Evolutionary conservation across 2,888 invertebrate genomes (phyloP).

Genomic region (Calliopum simillimum): DNA sequence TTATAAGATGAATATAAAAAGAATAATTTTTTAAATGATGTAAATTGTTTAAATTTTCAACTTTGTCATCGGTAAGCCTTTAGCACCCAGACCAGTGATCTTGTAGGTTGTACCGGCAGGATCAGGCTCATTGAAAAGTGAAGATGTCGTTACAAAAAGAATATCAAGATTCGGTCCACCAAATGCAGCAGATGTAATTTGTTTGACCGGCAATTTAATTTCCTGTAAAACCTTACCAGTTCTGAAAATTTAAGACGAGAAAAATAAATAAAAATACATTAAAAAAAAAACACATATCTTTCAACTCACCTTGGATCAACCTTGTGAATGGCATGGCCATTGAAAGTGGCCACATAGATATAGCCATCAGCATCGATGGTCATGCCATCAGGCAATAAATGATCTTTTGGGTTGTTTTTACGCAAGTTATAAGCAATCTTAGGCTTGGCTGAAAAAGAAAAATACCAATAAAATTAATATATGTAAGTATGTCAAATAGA

Average conservation of each 20-base stretch:
- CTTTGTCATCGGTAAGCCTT: conserved; percentile 67
- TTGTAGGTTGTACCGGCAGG: conserved; percentile 73
- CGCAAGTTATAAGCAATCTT: conserved; percentile 72
- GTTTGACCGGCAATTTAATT: conserved; percentile 75
- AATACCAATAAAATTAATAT: neutral
- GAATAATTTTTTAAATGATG: neutral
- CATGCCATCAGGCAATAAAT: conserved; percentile 79
- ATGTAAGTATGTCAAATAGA: neutral
- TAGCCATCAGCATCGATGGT: conserved; percentile 82
- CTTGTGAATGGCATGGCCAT: conserved; percentile 72
- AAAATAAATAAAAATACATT: conserved; percentile 1
- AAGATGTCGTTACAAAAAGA: conserved; percentile 78
- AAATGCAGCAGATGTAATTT: conserved; percentile 79
- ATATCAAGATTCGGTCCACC: conserved; percentile 77
- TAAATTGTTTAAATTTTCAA: conserved; percentile 52
- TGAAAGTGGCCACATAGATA: conserved; percentile 82
- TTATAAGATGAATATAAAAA: neutral
- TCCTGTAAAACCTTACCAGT: conserved; percentile 71
- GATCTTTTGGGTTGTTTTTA: conserved; percentile 55
- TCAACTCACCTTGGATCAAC: conserved; percentile 64
- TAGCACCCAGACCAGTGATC: conserved; percentile 72
- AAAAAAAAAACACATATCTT: neutral
- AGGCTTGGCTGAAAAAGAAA: conserved; percentile 67
- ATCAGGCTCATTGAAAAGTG: conserved; percentile 54
- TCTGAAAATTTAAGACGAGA: conserved; percentile 47